Evolutionary conservation across 2,797 vertebrate genomes (phyloP).

Genomic region (Pagetopsis macropterus): DNA sequence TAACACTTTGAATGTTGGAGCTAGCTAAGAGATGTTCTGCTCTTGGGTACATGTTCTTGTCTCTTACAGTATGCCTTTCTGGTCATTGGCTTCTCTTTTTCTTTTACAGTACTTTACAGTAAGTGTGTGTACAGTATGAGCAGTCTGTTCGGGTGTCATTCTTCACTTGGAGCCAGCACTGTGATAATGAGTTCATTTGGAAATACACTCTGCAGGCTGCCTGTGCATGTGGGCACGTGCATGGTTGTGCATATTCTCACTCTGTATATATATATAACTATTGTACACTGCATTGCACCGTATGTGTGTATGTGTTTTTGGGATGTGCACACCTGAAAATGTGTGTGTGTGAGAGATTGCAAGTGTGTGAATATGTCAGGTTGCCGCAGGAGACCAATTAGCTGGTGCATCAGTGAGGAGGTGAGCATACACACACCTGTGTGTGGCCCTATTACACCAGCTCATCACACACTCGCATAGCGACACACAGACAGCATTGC

Average conservation of each 20-base stretch:
- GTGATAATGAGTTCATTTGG: slow-evolving; percentile 83
- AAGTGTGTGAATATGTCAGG: slow-evolving; percentile 74
- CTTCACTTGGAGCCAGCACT: slow-evolving; percentile 75
- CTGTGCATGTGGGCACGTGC: slow-evolving; percentile 50
- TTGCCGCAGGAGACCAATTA: slow-evolving; percentile 86
- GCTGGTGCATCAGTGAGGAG: slow-evolving; percentile 79
- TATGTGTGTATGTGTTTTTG: slow-evolving; percentile 14
- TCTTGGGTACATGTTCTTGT: slow-evolving; percentile 33
- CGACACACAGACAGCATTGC: slow-evolving; percentile 76
- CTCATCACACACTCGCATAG: slow-evolving; percentile 74
- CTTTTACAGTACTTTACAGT: slow-evolving; percentile 33
- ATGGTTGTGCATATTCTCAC: slow-evolving; percentile 60
- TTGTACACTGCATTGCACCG: slow-evolving; percentile 26
- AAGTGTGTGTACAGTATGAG: slow-evolving; percentile 48
- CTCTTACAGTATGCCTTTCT: slow-evolving; percentile 36
- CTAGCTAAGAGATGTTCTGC: slow-evolving; percentile 28
- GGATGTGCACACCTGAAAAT: slow-evolving; percentile 28
- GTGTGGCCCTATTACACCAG: slow-evolving; percentile 83
- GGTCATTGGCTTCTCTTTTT: slow-evolving; percentile 30
- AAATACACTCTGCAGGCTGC: slow-evolving; percentile 72
- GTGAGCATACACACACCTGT: slow-evolving; percentile 77
- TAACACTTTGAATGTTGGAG: slow-evolving; percentile 11
- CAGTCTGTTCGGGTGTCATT: slow-evolving; percentile 70
- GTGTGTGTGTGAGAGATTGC: slow-evolving; percentile 39
- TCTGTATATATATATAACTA: slow-evolving; percentile 38